Conservation (phyloP, 2,888 invertebrate genomes). For the Microctonus aethiopoides region DNA sequence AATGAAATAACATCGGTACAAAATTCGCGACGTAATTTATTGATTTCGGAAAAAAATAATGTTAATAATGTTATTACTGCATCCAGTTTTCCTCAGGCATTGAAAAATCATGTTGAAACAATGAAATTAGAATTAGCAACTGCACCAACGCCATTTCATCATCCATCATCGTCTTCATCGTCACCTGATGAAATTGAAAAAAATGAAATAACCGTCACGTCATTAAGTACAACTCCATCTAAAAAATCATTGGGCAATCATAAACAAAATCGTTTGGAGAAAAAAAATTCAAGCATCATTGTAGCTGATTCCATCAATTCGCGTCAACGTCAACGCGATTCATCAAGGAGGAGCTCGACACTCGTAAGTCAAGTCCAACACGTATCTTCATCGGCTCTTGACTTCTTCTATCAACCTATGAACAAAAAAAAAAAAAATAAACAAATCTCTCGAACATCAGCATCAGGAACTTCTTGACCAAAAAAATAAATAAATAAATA, state of each 20-base stretch:
- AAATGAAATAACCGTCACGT: constrained; percentile 37
- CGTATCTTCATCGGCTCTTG: constrained; percentile 25
- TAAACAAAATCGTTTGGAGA: constrained; percentile 7
- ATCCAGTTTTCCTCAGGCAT: neutral
- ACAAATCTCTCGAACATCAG: constrained; percentile 8
- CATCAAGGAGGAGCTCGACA: constrained; percentile 36
- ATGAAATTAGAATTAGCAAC: constrained; percentile 15
- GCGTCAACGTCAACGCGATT: constrained; percentile 32
- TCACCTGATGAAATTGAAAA: constrained; percentile 30
- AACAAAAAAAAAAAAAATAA: too few species aligned
- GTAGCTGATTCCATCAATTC: constrained; percentile 4
- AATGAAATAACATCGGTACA: constrained; percentile 36
- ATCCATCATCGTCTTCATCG: constrained; percentile 11
- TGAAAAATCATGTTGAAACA: neutral
- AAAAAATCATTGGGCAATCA: constrained; percentile 22
- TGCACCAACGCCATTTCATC: constrained; percentile 10
- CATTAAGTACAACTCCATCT: constrained; percentile 10
- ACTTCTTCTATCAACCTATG: constrained; percentile 29
- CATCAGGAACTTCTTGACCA: constrained; percentile 26
- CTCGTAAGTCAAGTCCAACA: constrained; percentile 40
- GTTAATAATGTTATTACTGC: neutral
- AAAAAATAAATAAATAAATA: neutral
- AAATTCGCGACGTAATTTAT: neutral
- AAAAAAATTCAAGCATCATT: constrained; percentile 8
- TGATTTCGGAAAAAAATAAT: neutral